Percentiles rank a stretch among this genome's conserved stretches.
These are phyloP conservation scores for Synanthedon vespiformis DNA, from an alignment of 2,888 invertebrate species.

Conservation along the genomic window DNA sequence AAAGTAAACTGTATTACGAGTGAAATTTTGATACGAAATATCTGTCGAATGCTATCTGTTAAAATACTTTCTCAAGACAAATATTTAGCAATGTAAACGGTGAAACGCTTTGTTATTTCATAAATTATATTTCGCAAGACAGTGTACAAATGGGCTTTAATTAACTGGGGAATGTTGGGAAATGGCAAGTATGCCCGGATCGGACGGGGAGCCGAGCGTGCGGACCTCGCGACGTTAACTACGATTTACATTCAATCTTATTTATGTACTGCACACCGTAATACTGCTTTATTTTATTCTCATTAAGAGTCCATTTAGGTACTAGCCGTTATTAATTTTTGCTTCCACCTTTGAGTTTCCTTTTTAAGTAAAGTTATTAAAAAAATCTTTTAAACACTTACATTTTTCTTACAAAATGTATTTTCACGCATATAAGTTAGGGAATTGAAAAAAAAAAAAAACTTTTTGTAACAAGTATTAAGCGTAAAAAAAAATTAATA, in stretches of 20 bases:
- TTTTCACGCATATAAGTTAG: too few species aligned
- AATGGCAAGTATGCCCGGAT: slow-evolving; percentile 56
- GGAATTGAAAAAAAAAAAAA: too few species aligned
- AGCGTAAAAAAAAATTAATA: too few species aligned
- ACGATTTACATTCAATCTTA: slow-evolving; percentile 52
- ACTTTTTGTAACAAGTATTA: too few species aligned
- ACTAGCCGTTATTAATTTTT: neutral
- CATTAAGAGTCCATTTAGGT: neutral
- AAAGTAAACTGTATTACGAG: too few species aligned
- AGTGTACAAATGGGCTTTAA: slow-evolving; percentile 65
- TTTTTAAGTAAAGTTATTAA: too few species aligned
- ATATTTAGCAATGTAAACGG: slow-evolving; percentile 28
- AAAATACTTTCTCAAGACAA: slow-evolving; percentile 24
- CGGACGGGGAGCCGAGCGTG: slow-evolving; percentile 22
- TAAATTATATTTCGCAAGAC: slow-evolving; percentile 61
- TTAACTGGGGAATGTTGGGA: slow-evolving; percentile 62
- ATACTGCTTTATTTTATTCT: slow-evolving; percentile 34
- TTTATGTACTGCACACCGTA: slow-evolving; percentile 41
- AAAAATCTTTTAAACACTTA: too few species aligned
- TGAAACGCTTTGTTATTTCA: slow-evolving; percentile 46
- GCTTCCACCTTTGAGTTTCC: too few species aligned
- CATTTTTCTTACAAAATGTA: too few species aligned
- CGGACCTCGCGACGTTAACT: slow-evolving; percentile 33
- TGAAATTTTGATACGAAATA: too few species aligned
- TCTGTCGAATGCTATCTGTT: too few species aligned